Base-by-base conservation (phyloP, 2,113 vertebrate genomes). In the Centropus bengalensis region DNA sequence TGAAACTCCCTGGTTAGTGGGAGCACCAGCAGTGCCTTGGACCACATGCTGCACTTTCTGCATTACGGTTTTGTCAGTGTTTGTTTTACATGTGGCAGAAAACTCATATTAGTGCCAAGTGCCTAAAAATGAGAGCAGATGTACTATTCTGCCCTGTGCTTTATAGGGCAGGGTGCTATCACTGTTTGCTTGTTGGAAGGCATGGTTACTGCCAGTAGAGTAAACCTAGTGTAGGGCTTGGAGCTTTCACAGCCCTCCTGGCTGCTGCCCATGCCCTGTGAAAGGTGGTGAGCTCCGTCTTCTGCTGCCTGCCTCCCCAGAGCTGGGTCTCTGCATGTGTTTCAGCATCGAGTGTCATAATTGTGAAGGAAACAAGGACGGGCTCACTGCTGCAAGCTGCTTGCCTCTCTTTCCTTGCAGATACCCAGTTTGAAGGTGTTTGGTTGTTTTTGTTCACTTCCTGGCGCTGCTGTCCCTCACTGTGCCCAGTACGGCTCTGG, bases 31-130 rank as follows among this genome's bases (percentile, higher is more conserved):
- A 0, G 28, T 83, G 24, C 68, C 45, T 78, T 62, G 0, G 1
- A 8, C 47, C 28, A 28, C 33, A 2, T 0, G 0, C 58, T 62
- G 36, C 32, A 36, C 42, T n/a, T 73, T 73, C 67, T 82, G 22
- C 32, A 3, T 18, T 14, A 15, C 59, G n/a, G 10, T 67, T 3
- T n/a, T 69, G n/a, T 68, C 63, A 18, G 40, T 11, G 5, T 51
- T 63, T 56, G n/a, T 24, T 63, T 30, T 10, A 74, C 59, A 27
- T 10, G 14, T 28, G 49, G 58, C 40, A 24, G 38, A 33, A 70
- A 67, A 10, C 19, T 6, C 9, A 0, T 16, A 2, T 14, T 66
- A 38, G 32, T 47, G 45, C 28, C 30, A n/a, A 51, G 26, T 1
- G 2, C 28, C n/a, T 42, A n/a, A 74, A 22, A 55, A 14, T 4